Base-by-base conservation (phyloP, 2,113 vertebrate genomes). In the Crypturellus undulatus region DNA sequence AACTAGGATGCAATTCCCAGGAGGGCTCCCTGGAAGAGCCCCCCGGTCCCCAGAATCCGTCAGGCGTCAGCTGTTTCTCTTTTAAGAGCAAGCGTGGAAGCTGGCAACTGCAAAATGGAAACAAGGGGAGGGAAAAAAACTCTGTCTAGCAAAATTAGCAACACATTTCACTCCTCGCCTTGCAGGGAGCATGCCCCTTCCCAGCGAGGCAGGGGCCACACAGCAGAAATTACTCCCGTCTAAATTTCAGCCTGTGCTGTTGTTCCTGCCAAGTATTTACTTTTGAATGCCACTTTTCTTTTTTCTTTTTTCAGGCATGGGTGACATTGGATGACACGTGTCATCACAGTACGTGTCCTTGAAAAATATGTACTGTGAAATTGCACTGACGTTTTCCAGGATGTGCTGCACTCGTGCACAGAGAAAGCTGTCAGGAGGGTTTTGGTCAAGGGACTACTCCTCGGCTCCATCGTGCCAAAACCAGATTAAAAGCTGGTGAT, bases 31-130 rank as follows among this genome's bases (percentile, higher is more conserved):
- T 75, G 65, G 69, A 84, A 70, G 14, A 75, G 51, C 17, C 75
- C 89, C 3, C 3, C 32, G 81, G 84, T 71, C 84, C 81, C 52
- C 32, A 38, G 79, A 75, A 21, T 47, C 94, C 94, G 77, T 79
- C 95, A 92, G 92, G 79, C 52, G 1, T 91, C 90, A 93, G 79
- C 85, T 87, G 85, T 34, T 93, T 87, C 96, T 96, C 90, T 96
- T 96, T 93, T 88, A 71, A 90, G 94, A 94, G 77, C 76, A 90
- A 87, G 90, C 51, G 85, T 92, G 78, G 88, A 97, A 90, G 86
- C 87, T 97, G 94, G 96, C 92, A 91, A 82, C 65, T 93, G 60
- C 36, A 91, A 94, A 96, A 96, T 62, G 91, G 84, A 95, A 95
- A 84, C 32, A 63, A 94, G 63, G 32, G 79, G 51, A 87, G 77